Evolutionary conservation across 2,113 vertebrate species (phyloP).

Genomic region (Varanus komodoensis): DNA sequence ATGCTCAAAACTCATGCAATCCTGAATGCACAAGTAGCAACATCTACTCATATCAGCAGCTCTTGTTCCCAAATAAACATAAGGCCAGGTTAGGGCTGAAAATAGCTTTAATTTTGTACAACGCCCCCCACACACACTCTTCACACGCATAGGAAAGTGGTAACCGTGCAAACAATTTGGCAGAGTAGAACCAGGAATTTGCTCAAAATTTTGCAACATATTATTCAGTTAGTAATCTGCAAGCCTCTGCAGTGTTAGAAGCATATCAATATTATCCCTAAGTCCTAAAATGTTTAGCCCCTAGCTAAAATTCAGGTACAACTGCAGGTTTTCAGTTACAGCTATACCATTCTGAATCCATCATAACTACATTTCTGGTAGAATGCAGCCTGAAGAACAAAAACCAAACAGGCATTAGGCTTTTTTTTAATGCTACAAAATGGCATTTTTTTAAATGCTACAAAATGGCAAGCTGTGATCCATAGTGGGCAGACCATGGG

Average conservation of each 20-base stretch:
- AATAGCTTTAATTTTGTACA: background rate
- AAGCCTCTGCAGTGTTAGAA: conserved; percentile 21
- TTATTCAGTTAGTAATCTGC: conserved; percentile 15
- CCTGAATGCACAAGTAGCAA: background rate
- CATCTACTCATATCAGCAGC: background rate
- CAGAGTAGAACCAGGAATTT: conserved; percentile 4
- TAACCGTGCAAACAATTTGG: conserved; percentile 9
- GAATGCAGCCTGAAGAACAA: background rate
- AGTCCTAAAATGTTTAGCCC: conserved; percentile 19
- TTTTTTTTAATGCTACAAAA: background rate
- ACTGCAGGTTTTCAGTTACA: background rate
- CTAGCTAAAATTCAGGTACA: conserved; percentile 3
- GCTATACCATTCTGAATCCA: background rate
- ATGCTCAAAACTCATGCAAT: background rate
- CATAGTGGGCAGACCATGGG: background rate
- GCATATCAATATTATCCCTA: conserved; percentile 16
- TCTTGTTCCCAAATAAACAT: background rate
- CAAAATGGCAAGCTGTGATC: background rate
- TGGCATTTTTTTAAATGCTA: too few species aligned
- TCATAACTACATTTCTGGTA: background rate
- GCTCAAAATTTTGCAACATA: conserved; percentile 14
- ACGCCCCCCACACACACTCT: background rate
- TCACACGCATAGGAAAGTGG: background rate
- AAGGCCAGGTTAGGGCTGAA: background rate
- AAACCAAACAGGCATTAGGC: background rate